Percentiles rank a stretch among this genome's conserved stretches.
phyloP scores from a whole-genome alignment of 2,888 invertebrate genomes.

The Baronia brevicornis region DNA sequence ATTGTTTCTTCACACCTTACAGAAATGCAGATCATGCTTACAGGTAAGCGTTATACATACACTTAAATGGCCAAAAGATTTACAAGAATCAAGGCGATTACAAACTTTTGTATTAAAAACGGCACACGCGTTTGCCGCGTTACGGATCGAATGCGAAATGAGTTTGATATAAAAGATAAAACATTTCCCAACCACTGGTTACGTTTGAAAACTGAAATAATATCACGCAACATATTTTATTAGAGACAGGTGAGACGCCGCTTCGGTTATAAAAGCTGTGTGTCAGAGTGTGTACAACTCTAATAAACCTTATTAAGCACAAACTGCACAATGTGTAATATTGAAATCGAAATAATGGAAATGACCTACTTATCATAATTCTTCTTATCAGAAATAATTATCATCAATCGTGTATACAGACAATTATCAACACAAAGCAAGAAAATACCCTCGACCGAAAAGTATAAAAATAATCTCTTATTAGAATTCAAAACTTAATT shows the following conservation, averaged over 20 bases:
- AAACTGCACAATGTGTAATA: no score
- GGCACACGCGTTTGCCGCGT: constrained; percentile 10
- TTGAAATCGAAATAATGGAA: no score
- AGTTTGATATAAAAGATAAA: constrained; percentile 15
- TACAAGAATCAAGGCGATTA: constrained; percentile 12
- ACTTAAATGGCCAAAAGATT: constrained; percentile 15
- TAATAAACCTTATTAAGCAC: no score
- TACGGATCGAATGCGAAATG: constrained; percentile 15
- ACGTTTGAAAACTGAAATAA: background rate
- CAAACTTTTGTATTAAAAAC: constrained; percentile 14
- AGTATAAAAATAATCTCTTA: no score
- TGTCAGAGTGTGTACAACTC: no score
- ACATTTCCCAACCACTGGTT: constrained; percentile 13
- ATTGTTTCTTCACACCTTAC: constrained; percentile 13
- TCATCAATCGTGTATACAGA: no score
- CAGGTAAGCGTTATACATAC: constrained; percentile 15
- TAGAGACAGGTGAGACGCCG: background rate
- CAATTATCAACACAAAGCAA: no score
- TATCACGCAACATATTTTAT: background rate
- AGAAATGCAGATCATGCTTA: constrained; percentile 12
- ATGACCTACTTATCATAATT: no score
- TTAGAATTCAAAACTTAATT: no score
- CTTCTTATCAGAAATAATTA: no score
- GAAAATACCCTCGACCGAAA: no score
- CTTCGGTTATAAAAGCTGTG: no score